phyloP scores from a whole-genome alignment of 1,140 invertebrate species.

The Hyphantria cunea region DNA sequence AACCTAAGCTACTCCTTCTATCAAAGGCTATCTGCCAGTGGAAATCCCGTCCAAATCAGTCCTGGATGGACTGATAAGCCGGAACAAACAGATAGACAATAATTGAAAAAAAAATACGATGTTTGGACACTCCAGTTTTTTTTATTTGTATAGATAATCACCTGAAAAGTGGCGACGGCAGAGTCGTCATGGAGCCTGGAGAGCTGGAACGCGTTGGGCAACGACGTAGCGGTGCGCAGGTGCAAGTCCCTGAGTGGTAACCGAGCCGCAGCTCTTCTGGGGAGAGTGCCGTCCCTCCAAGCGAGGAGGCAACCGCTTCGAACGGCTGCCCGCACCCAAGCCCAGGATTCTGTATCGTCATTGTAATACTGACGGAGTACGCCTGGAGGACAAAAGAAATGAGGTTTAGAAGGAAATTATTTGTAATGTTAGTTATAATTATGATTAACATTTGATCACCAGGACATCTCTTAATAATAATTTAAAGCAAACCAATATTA shows the following conservation, averaged over 20 bases:
- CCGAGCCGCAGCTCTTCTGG: conserved; percentile 59
- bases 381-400: conserved; percentile 42
- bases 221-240: conserved; percentile 51
- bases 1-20: too few relatives aligned
- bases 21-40: too few relatives aligned
- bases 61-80: too few relatives aligned
- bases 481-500: too few relatives aligned
- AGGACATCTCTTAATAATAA: too few relatives aligned
- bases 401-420: not conserved
- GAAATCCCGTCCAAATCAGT: too few relatives aligned
- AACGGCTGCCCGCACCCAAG: conserved; percentile 69
- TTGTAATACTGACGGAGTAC: conserved; percentile 75
- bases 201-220: conserved; percentile 74
- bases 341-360: conserved; percentile 61
- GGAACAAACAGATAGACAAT: too few relatives aligned
- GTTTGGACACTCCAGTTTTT: too few relatives aligned
- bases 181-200: conserved; percentile 66
- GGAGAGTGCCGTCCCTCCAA: conserved; percentile 70
- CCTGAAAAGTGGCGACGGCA: conserved; percentile 75
- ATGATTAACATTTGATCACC: too few relatives aligned
- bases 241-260: conserved; percentile 67
- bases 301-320: conserved; percentile 66
- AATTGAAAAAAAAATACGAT: too few relatives aligned
- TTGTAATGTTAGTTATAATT: too few relatives aligned
- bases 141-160: conserved; percentile 23